Evolutionary conservation across 1,140 invertebrate genomes (phyloP).

Genomic region (Eupristina koningsbergeri): DNA sequence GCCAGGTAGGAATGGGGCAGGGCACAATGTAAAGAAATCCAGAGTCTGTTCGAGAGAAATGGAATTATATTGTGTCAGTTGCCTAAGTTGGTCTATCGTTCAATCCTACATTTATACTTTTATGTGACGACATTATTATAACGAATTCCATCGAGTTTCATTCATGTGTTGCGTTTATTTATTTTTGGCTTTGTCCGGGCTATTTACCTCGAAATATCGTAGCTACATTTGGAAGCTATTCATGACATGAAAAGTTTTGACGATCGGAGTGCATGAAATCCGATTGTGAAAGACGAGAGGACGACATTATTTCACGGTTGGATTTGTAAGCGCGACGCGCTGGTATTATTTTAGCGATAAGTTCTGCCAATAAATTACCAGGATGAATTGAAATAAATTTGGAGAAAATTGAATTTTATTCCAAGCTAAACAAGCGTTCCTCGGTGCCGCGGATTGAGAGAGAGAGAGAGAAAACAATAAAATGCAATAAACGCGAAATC

Average conservation of each 20-base stretch:
- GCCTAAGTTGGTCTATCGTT: slow-evolving; percentile 11
- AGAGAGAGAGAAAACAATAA: not conserved
- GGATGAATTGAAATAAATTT: no score
- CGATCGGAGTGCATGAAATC: not conserved
- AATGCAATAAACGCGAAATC: not conserved
- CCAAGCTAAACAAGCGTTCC: no score
- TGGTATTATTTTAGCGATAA: not conserved
- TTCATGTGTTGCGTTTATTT: not conserved
- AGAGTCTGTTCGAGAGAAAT: not conserved
- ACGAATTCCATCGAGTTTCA: not conserved
- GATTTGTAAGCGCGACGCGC: no score
- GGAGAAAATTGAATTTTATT: no score
- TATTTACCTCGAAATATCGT: not conserved
- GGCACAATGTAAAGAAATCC: slow-evolving; percentile 7
- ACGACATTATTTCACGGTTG: no score
- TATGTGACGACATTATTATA: slow-evolving; percentile 27
- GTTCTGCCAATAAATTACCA: not conserved
- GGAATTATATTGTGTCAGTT: slow-evolving; percentile 11
- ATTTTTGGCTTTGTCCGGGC: not conserved
- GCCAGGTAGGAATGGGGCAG: not conserved
- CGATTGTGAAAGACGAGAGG: not conserved
- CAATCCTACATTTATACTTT: slow-evolving; percentile 8
- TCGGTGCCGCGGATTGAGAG: no score
- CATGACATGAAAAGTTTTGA: no score
- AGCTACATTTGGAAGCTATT: no score